Base-by-base conservation (phyloP, 2,113 vertebrate species). In the Eptesicus fuscus region DNA sequence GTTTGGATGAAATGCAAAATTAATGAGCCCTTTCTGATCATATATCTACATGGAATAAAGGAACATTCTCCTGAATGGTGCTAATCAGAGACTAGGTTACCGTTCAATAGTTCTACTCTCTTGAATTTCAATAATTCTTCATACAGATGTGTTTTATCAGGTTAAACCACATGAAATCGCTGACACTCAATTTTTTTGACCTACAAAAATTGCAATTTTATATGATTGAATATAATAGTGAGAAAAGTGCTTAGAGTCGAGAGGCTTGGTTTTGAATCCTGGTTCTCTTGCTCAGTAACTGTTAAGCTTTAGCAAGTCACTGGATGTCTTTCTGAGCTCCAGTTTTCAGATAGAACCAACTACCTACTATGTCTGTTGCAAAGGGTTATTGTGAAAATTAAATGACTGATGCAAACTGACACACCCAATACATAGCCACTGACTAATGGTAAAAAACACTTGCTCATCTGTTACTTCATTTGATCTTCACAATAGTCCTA, bases 151-250 rank as follows among this genome's bases (percentile, higher is more conserved):
- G 70, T 69, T 63, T 30, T 65, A 94, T 56, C 88, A 76, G 30
- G 25, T 79, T 79, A 94, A 88, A 87, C 18, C 65, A 47, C 17
- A 65, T 61, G 56, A 83, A 95, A 96, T 83, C 59, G 23, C 69
- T 95, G 70, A 40, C 63, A 86, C 95, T 78, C 14, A 0, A 74
- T 92, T 92, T 94, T 79, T 94, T 85, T 67, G 3, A 86, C 63
- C 49, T 91, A 59, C 23, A 67, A 76, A 86, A 67, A 63, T 49
- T 88, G 65, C 88, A 70, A 79, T 91, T 93, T 89, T 18, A 16
- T 83, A 30, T 77, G 83, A 95, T 88, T 94, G 83, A 76, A 82
- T 61, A 42, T 88, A 95, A 74, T 84, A 69, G 22, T 63, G 67
- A 92, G n/a, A 74, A 91, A 88, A 95, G 35, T 67, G 61, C 35